Evolutionary conservation across 2,888 invertebrate species (phyloP).

Genomic region (Metellina segmentata): DNA sequence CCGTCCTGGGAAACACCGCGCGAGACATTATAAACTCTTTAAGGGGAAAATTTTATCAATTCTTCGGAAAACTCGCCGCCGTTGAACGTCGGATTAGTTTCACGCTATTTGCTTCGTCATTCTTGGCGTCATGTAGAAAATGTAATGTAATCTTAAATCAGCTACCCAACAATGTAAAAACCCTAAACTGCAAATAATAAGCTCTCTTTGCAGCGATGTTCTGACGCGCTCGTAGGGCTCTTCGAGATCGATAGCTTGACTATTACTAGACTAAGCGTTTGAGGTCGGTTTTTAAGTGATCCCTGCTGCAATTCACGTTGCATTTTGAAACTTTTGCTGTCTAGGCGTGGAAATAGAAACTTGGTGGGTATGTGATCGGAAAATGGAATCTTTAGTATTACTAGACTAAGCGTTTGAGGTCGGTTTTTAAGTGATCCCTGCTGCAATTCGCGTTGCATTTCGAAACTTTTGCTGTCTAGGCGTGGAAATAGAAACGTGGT

Average conservation of each 20-base stretch:
- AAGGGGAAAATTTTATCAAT: slow-evolving; percentile 63
- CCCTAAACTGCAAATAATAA: slow-evolving; percentile 28
- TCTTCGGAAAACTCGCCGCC: slow-evolving; percentile 35
- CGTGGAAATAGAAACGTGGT: no score
- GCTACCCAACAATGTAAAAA: not conserved
- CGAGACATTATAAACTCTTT: slow-evolving; percentile 68
- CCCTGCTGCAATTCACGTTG: no score
- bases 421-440: no score
- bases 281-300: no score
- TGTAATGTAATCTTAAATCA: slow-evolving; percentile 25
- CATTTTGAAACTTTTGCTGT: no score
- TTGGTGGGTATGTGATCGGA: no score
- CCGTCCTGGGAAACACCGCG: slow-evolving; percentile 50
- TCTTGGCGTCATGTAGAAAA: slow-evolving; percentile 11
- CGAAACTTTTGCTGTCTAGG: no score
- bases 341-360: no score
- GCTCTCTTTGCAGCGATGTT: not conserved
- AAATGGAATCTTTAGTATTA: no score
- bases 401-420: no score
- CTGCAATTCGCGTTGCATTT: no score
- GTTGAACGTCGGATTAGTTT: slow-evolving; percentile 41
- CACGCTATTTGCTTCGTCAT: slow-evolving; percentile 32
- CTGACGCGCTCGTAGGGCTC: not conserved
- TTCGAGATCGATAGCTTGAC: not conserved
- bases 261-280: no score